Evolutionary conservation across 2,113 vertebrate genomes (phyloP).

Genomic region (Macheiramphus alcinus): DNA sequence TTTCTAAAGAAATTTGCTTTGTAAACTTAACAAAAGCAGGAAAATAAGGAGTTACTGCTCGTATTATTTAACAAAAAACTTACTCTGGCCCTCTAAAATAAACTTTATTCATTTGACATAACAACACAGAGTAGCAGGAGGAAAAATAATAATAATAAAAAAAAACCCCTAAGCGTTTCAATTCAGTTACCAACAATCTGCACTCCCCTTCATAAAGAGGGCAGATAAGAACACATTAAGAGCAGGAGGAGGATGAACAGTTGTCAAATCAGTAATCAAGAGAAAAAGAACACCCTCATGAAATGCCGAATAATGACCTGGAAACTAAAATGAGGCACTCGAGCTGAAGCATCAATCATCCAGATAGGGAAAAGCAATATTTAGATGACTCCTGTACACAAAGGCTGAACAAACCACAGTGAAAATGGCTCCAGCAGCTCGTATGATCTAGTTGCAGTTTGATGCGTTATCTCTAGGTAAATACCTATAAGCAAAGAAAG

Average conservation of each 20-base stretch:
- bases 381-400: slow-evolving; percentile 27
- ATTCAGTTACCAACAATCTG: not conserved
- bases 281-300: not conserved
- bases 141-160: not conserved
- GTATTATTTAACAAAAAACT: not conserved
- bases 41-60: not conserved
- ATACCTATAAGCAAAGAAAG: not conserved
- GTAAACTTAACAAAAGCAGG: not conserved
- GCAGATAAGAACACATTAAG: slow-evolving; percentile 17
- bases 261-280: slow-evolving; percentile 52
- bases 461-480: not conserved
- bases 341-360: slow-evolving; percentile 38
- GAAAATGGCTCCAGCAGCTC: not conserved
- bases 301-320: slow-evolving; percentile 14
- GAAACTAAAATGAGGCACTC: slow-evolving; percentile 20
- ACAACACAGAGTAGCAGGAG: not conserved
- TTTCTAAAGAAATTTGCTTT: not conserved
- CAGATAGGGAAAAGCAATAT: slow-evolving; percentile 11
- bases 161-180: not conserved
- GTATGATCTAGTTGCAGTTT: not conserved
- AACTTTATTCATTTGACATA: not conserved
- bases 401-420: not conserved
- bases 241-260: slow-evolving; percentile 7
- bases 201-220: not conserved
- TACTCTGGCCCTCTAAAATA: not conserved